These are phyloP conservation scores for Microcebus griseorufus DNA, from an alignment of 2,113 vertebrate genomes.

Conservation along the genomic window DNA sequence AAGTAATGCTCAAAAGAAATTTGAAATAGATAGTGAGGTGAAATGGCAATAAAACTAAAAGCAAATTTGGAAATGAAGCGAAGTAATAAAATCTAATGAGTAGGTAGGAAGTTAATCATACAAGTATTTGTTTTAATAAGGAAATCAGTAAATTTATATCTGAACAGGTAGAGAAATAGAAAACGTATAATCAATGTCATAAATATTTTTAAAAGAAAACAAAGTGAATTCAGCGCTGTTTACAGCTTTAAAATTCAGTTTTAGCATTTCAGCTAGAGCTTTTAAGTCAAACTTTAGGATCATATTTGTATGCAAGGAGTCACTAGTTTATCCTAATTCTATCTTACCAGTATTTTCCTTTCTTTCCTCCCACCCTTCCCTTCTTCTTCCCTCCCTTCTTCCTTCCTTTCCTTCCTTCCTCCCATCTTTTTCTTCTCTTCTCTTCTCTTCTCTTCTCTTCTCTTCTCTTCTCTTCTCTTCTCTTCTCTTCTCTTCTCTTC, in stretches of 20 bases:
- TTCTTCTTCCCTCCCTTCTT: background rate
- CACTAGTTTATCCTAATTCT: background rate
- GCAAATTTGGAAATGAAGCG: background rate
- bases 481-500: too few relatives aligned
- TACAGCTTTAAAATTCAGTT: background rate
- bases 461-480: too few relatives aligned
- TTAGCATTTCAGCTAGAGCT: background rate
- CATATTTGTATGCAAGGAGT: background rate
- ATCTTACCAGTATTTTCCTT: background rate
- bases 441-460: too few relatives aligned
- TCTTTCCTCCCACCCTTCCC: background rate
- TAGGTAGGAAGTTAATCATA: background rate
- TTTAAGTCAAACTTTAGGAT: background rate
- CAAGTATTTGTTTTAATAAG: background rate
- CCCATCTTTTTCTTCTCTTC: too few relatives aligned
- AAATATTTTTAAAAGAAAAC: background rate
- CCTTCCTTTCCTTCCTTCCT: too few relatives aligned
- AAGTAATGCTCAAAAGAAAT: background rate
- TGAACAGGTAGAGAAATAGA: background rate
- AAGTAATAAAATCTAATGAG: background rate
- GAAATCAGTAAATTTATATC: background rate
- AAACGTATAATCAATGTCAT: background rate
- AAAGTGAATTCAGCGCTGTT: background rate
- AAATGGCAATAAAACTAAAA: background rate
- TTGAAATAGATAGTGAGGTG: background rate